Conservation (phyloP, 2,888 invertebrate genomes). For the Meiosimyza decipiens region DNA sequence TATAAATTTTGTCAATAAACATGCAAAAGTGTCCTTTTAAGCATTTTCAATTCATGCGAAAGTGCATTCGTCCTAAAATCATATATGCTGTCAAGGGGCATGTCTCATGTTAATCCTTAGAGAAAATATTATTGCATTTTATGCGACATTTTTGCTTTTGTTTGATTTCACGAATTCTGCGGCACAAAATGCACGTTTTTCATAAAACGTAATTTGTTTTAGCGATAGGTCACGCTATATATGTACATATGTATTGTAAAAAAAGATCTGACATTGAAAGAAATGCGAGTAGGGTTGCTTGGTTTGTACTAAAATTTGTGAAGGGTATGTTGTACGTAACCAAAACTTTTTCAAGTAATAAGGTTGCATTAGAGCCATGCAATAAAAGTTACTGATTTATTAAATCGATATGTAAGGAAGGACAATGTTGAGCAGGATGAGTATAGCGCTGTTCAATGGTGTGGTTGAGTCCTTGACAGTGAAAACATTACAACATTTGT, state of each 20-base stretch:
- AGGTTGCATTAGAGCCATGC: constrained; percentile 41
- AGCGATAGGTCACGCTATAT: neutral
- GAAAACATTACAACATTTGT: constrained; percentile 26
- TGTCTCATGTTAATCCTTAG: constrained; percentile 16
- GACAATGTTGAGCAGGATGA: constrained; percentile 1
- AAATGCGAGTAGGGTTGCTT: too few relatives aligned
- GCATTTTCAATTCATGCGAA: too few relatives aligned
- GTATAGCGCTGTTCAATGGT: neutral
- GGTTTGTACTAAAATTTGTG: too few relatives aligned
- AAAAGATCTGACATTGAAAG: too few relatives aligned
- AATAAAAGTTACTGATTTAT: neutral
- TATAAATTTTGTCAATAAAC: too few relatives aligned
- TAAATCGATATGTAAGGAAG: neutral
- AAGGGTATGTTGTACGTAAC: constrained; percentile 29
- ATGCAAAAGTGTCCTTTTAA: too few relatives aligned
- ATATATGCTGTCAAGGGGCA: neutral
- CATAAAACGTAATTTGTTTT: constrained; percentile 11
- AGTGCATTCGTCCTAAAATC: too few relatives aligned
- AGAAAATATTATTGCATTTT: neutral
- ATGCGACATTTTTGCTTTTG: neutral
- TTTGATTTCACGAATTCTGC: constrained; percentile 17
- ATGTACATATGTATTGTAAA: neutral
- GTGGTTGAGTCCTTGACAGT: constrained; percentile 24
- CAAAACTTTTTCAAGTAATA: constrained; percentile 41
- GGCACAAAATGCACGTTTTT: constrained; percentile 19